Base-by-base conservation (phyloP, 2,113 vertebrate species). In the Terrapene triunguis region DNA sequence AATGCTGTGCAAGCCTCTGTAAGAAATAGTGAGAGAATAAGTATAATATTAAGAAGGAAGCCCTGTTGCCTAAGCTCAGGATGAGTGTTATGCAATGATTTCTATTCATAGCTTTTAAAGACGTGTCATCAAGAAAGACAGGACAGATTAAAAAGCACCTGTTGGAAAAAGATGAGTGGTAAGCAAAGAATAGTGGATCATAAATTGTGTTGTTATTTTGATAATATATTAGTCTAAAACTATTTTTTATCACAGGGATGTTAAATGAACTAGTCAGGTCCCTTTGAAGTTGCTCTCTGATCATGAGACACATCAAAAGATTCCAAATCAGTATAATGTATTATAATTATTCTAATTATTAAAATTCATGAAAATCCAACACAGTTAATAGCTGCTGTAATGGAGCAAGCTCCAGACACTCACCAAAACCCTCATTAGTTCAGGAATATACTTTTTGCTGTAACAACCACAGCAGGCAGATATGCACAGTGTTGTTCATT, bases 271-370 rank as follows among this genome's bases (percentile, higher is more conserved):
- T 38, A 80, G 11, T 4, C 48, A 82, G 22, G 14, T 38, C 79
- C 50, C 92, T 88, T 50, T 85, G 84, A 57, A 95, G 19, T 21
- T 88, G 42, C 74, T 81, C 21, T 69, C 65, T 87, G n/a, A 92
- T 85, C 22, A 38, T 29, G 29, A 6, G 93, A 87, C 35, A 87
- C 91, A 95, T 94, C 87, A 95, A 94, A 96, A 94, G 69, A 92
- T 22, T 86, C 25, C 82, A 27, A 25, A 89, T 47, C 44, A 84
- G 10, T 50, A 80, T 62, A 79, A 53, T 74, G 57, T 80, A 88
- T 80, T 84, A 51, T 80, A 93, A 93, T 91, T 90, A 62, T 44
- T 57, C 42, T 44, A 88, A n/a, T 91, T 47, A 90, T 93, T 95
- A 89, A 92, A 88, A 94, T 85, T 85, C 42, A 82, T 65, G 5